Evolutionary conservation across 2,888 invertebrate genomes (phyloP).

Genomic region (Drosophila tanythrix): DNA sequence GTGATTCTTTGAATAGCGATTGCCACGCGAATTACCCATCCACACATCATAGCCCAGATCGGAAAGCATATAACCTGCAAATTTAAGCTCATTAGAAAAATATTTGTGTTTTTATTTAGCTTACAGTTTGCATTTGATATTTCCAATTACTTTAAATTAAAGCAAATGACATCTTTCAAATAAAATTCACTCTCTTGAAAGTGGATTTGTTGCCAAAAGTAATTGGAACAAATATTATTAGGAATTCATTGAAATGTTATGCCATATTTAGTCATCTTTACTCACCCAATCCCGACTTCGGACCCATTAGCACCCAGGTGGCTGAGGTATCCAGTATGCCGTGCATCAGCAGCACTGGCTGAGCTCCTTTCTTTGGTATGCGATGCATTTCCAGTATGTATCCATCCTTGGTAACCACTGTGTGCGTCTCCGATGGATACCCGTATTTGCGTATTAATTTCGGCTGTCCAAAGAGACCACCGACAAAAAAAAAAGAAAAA

Average conservation of each 20-base stretch:
- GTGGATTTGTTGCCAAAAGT: background rate
- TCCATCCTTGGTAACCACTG: constrained; percentile 90
- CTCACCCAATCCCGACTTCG: constrained; percentile 88
- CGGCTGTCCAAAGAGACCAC: constrained; percentile 82
- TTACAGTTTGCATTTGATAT: no score
- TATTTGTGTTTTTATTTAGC: background rate
- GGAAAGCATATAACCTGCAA: constrained; percentile 84
- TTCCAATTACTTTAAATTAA: background rate
- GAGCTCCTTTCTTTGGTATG: constrained; percentile 87
- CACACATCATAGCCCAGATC: constrained; percentile 85
- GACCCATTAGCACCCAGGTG: constrained; percentile 90
- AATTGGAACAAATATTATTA: background rate
- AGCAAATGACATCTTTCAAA: background rate
- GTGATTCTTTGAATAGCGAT: constrained; percentile 84
- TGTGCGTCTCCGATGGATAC: constrained; percentile 88
- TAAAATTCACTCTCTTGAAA: background rate
- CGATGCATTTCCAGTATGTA: constrained; percentile 92
- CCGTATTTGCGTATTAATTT: constrained; percentile 88
- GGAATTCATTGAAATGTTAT: background rate
- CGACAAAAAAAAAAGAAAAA: constrained; percentile 9
- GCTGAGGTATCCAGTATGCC: constrained; percentile 91
- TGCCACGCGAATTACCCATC: constrained; percentile 85
- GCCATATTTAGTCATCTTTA: background rate
- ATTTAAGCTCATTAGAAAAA: background rate
- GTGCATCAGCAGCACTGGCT: constrained; percentile 88